These are phyloP conservation scores for Antechinus stuartii DNA, from an alignment of 2,113 vertebrate genomes.

Conservation along the genomic window DNA sequence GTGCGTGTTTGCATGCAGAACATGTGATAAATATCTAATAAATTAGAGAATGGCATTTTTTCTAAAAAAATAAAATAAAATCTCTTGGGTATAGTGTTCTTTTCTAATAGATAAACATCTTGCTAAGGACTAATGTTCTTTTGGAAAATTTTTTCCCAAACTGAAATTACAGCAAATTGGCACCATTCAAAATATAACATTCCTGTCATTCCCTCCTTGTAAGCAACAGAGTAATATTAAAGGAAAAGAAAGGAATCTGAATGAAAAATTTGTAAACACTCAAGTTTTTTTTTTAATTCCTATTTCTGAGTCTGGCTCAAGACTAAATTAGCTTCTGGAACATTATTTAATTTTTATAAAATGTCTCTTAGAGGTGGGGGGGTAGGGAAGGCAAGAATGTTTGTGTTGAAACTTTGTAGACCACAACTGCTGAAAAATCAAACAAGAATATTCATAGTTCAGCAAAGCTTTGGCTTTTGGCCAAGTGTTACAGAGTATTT, in stretches of 20 bases:
- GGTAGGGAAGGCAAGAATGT: conserved; percentile 1
- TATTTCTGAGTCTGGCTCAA: conserved; percentile 43
- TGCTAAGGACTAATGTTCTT: conserved; percentile 56
- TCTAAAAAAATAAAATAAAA: conserved; percentile 10
- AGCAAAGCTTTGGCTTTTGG: conserved; percentile 13
- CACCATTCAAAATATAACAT: neutral
- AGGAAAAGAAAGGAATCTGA: conserved; percentile 59
- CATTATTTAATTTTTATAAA: conserved; percentile 42
- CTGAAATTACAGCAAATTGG: conserved; percentile 20
- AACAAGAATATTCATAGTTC: conserved; percentile 30
- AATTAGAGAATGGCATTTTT: conserved; percentile 54
- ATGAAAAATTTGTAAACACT: conserved; percentile 57
- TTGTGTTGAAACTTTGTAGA: conserved; percentile 46
- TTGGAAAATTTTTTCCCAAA: conserved; percentile 48
- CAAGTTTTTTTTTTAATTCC: neutral
- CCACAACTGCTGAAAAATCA: conserved; percentile 48
- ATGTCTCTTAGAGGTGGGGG: neutral
- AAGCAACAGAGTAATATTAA: conserved; percentile 49
- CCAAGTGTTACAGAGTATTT: conserved; percentile 34
- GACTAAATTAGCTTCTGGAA: conserved; percentile 24
- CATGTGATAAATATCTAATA: conserved; percentile 66
- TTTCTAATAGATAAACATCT: conserved; percentile 67
- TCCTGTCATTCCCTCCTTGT: conserved; percentile 46
- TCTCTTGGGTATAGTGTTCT: conserved; percentile 67
- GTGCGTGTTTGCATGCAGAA: conserved; percentile 56